Evolutionary conservation across 2,888 invertebrate genomes (phyloP).

Genomic region (Cantharis nigra): DNA sequence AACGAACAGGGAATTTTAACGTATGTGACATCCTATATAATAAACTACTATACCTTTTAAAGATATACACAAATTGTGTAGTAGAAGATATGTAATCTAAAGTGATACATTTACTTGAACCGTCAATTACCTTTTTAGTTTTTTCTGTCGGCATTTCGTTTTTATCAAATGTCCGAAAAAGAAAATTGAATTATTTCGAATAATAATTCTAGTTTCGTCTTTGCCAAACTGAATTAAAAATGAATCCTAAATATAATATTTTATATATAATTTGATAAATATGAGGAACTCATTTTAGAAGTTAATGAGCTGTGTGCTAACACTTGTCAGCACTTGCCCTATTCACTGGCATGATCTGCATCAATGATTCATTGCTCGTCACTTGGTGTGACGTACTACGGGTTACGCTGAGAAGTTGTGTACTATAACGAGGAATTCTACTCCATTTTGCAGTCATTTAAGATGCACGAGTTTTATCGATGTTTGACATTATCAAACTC

Average conservation of each 20-base stretch:
- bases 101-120: neutral
- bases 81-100: neutral
- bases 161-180: neutral
- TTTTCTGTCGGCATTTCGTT: neutral
- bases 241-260: neutral
- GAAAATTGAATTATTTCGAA: neutral
- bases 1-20: conserved; percentile 21
- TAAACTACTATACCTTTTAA: neutral
- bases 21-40: neutral
- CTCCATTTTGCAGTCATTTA: conserved; percentile 24
- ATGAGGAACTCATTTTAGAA: conserved; percentile 16
- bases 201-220: neutral
- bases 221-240: neutral
- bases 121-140: neutral
- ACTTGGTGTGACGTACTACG: conserved; percentile 24
- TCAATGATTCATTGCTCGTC: conserved; percentile 24
- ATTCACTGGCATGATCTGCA: conserved; percentile 20
- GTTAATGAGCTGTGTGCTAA: conserved; percentile 14
- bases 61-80: neutral
- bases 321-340: conserved; percentile 20
- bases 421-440: conserved; percentile 14
- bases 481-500: conserved; percentile 10
- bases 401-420: conserved; percentile 17
- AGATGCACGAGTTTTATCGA: conserved; percentile 21
- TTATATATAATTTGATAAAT: neutral